Percentiles rank a stretch among this genome's conserved stretches.
Evolutionary conservation across 2,113 vertebrate species (phyloP).

Genomic region (Sisor rabdophorus): DNA sequence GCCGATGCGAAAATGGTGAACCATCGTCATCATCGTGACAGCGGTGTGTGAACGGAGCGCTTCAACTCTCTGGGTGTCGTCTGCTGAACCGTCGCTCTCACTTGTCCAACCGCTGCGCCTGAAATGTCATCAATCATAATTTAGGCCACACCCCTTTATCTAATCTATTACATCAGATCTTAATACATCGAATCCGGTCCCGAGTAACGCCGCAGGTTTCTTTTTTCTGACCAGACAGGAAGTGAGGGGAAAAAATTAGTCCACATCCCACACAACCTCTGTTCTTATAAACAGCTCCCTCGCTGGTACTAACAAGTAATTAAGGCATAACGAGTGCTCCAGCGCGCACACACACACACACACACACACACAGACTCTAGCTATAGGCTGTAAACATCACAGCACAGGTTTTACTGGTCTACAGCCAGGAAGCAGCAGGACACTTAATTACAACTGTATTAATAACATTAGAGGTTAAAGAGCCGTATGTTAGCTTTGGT

Average conservation of each 20-base stretch:
- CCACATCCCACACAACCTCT: neutral
- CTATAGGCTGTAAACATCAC: constrained; percentile 23
- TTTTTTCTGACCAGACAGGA: constrained; percentile 42
- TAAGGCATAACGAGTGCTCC: constrained; percentile 35
- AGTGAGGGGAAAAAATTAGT: constrained; percentile 30
- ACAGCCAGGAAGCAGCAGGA: constrained; percentile 30
- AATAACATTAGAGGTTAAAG: constrained; percentile 3
- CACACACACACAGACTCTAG: constrained; percentile 31
- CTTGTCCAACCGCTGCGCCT: constrained; percentile 51
- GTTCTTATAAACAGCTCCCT: constrained; percentile 39
- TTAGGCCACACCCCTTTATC: neutral
- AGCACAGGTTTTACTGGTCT: constrained; percentile 6
- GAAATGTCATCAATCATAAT: neutral
- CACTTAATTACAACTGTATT: constrained; percentile 6
- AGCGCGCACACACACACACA: constrained; percentile 1
- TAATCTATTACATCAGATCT: neutral
- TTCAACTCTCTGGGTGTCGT: constrained; percentile 30
- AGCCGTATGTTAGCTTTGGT: neutral
- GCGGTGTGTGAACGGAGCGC: constrained; percentile 34
- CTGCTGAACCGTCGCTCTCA: constrained; percentile 25
- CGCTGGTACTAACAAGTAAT: constrained; percentile 47
- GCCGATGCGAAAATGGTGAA: constrained; percentile 19
- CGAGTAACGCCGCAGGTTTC: constrained; percentile 31
- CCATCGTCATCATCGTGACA: neutral
- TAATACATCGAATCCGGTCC: neutral